These are phyloP conservation scores for Vanacampus margaritifer DNA, from an alignment of 2,113 vertebrate species.

Conservation along the genomic window DNA sequence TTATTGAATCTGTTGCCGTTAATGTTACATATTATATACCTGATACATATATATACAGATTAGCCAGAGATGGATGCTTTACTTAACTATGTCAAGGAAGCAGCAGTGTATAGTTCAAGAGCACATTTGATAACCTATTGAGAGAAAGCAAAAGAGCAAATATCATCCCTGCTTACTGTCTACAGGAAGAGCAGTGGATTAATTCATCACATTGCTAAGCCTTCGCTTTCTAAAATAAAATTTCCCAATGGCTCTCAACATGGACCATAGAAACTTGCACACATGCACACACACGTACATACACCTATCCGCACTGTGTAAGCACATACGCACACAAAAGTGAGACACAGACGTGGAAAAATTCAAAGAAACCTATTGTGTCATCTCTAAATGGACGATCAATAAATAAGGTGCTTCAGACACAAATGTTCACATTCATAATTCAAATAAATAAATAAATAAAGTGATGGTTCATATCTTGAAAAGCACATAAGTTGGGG, in stretches of 20 bases:
- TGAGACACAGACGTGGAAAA: conserved; percentile 8
- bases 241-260: conserved; percentile 65
- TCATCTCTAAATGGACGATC: no score
- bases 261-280: conserved; percentile 41
- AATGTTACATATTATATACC: no score
- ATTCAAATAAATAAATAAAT: no score
- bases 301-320: conserved; percentile 21
- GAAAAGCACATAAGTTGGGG: no score
- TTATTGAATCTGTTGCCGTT: no score
- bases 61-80: background rate
- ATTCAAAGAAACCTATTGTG: background rate
- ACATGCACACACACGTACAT: background rate
- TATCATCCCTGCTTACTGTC: conserved; percentile 43
- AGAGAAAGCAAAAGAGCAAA: conserved; percentile 27
- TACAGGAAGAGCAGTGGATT: conserved; percentile 65
- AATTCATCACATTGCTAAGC: conserved; percentile 67
- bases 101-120: background rate
- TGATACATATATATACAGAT: no score
- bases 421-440: no score
- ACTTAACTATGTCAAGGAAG: background rate
- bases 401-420: no score
- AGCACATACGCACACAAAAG: conserved; percentile 21
- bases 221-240: conserved; percentile 69
- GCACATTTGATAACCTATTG: conserved; percentile 15
- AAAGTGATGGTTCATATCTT: no score